Evolutionary conservation across 2,113 vertebrate species (phyloP).

Genomic region (Heterochromis multidens): DNA sequence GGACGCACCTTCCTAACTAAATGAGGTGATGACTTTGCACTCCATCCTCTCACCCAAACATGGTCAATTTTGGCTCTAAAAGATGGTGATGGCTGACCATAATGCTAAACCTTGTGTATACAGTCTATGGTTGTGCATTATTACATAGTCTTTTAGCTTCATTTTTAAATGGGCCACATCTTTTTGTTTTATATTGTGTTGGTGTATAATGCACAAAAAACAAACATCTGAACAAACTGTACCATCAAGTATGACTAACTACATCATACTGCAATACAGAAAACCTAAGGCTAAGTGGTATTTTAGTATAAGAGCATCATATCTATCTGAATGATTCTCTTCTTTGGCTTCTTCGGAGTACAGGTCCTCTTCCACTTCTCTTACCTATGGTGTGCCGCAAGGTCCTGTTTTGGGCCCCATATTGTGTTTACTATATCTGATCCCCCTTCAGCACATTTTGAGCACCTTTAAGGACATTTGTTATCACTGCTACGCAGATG

Average conservation of each 20-base stretch:
- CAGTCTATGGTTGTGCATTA: neutral
- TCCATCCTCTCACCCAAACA: neutral
- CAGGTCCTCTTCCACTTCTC: no score
- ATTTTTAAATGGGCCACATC: neutral
- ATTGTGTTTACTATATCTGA: no score
- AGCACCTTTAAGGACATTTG: no score
- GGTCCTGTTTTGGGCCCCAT: no score
- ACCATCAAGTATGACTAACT: neutral
- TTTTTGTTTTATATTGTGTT: neutral
- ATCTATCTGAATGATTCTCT: no score
- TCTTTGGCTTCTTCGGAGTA: no score
- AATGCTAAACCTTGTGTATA: neutral
- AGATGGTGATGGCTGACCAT: neutral
- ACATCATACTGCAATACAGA: neutral
- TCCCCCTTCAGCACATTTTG: no score
- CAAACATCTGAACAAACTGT: neutral
- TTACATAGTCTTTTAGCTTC: neutral
- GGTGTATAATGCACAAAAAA: neutral
- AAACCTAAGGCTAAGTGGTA: accelerated
- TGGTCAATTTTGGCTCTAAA: neutral
- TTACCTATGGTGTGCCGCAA: no score
- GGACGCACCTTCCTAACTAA: neutral
- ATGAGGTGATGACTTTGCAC: accelerated
- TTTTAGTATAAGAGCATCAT: no score
- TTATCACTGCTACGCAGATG: no score